Evolutionary conservation across 2,888 invertebrate species (phyloP).

Genomic region (Cepaea hortensis): DNA sequence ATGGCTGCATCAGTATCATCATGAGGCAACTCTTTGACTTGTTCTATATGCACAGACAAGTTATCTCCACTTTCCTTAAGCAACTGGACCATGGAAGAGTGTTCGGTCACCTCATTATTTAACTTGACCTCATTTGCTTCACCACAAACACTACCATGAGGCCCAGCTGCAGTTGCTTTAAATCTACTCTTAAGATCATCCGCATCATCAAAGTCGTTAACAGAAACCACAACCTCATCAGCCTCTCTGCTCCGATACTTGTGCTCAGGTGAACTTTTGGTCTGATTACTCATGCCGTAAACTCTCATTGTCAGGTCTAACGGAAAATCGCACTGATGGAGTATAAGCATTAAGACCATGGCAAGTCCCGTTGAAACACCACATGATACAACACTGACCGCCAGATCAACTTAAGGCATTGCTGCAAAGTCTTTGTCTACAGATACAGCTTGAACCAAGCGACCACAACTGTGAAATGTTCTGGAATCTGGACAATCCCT

Average conservation of each 20-base stretch:
- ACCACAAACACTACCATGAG: constrained; percentile 12
- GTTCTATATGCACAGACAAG: background rate
- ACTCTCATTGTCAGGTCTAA: constrained; percentile 53
- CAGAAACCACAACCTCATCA: constrained; percentile 40
- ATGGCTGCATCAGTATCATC: constrained; percentile 42
- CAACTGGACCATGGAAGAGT: background rate
- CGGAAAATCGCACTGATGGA: background rate
- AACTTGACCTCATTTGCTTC: constrained; percentile 12
- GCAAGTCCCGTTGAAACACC: background rate
- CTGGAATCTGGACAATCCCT: too few species aligned
- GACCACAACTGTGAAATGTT: too few species aligned
- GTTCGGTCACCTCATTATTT: background rate
- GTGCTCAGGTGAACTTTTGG: constrained; percentile 41
- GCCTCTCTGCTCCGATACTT: constrained; percentile 32
- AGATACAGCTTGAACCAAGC: too few species aligned
- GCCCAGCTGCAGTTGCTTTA: constrained; percentile 10
- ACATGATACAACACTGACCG: constrained; percentile 15
- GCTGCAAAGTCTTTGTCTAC: too few species aligned
- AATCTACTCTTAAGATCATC: constrained; percentile 60
- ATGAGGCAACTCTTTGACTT: background rate
- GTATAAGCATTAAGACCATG: constrained; percentile 30
- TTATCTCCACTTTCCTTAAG: background rate
- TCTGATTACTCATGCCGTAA: constrained; percentile 55
- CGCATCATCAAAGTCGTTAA: constrained; percentile 57
- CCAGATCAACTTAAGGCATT: background rate